phyloP scores from a whole-genome alignment of 2,113 vertebrate genomes.

The Aegithalos caudatus region DNA sequence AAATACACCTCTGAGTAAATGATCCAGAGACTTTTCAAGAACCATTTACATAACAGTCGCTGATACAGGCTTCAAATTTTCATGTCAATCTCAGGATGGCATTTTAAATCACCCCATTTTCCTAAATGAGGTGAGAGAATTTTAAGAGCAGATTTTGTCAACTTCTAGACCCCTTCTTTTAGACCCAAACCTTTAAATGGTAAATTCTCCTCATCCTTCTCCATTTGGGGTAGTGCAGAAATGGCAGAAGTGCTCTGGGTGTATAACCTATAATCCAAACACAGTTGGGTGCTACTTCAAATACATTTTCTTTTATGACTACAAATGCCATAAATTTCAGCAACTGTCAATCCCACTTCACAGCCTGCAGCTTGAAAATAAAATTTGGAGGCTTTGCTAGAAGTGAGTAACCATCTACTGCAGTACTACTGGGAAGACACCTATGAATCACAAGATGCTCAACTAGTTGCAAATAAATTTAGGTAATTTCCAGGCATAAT shows the following conservation, averaged over 20 bases:
- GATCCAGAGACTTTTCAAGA: slow-evolving; percentile 43
- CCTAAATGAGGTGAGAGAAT: background rate
- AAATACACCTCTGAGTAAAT: slow-evolving; percentile 52
- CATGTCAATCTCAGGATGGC: slow-evolving; percentile 39
- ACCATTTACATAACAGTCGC: slow-evolving; percentile 59
- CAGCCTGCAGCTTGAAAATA: slow-evolving; percentile 28
- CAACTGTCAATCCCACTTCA: slow-evolving; percentile 33
- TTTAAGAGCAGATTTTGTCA: background rate
- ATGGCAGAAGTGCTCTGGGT: background rate
- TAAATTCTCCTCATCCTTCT: background rate
- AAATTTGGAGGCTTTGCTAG: slow-evolving; percentile 31
- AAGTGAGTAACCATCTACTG: slow-evolving; percentile 5
- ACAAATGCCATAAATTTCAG: slow-evolving; percentile 22
- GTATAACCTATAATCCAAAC: background rate
- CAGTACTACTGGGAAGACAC: slow-evolving; percentile 17
- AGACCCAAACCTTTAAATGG: background rate
- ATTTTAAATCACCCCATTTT: slow-evolving; percentile 52
- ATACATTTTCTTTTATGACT: background rate
- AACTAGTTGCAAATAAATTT: background rate
- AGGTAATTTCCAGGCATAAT: background rate
- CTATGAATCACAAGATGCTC: slow-evolving; percentile 31
- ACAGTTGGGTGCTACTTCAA: background rate
- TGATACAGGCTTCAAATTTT: slow-evolving; percentile 51
- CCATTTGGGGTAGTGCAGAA: background rate
- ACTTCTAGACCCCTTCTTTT: slow-evolving; percentile 18